These are phyloP conservation scores for Rhopilema esculentum DNA, from an alignment of 30 jellyfish, hydroid and myxozoan species.

Conservation along the genomic window DNA sequence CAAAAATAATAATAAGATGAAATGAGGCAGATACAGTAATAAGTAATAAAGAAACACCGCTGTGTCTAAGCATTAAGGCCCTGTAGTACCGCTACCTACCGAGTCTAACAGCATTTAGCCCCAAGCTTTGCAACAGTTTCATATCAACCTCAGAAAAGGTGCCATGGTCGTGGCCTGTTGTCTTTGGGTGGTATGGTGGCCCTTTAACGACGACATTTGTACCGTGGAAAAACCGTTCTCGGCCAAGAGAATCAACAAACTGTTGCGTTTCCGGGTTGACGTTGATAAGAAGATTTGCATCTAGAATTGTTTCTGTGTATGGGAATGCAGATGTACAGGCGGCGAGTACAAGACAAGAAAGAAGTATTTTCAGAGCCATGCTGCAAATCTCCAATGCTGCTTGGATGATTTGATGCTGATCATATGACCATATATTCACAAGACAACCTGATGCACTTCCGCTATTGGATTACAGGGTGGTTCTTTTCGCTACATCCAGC, in stretches of 20 bases:
- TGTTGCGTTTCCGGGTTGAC: slow-evolving; percentile 90
- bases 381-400: neutral
- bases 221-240: slow-evolving; percentile 95
- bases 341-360: neutral
- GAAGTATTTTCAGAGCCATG: neutral
- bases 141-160: slow-evolving; percentile 90
- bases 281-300: slow-evolving; percentile 60
- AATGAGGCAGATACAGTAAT: too few relatives aligned
- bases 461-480: neutral
- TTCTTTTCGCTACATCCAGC: too few relatives aligned
- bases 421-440: neutral
- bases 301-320: slow-evolving; percentile 1
- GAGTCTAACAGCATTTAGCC: slow-evolving; percentile 85
- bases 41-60: too few relatives aligned
- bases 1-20: too few relatives aligned
- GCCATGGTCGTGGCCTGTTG: slow-evolving; percentile 65
- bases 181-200: slow-evolving; percentile 88
- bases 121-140: slow-evolving; percentile 82
- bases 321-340: neutral
- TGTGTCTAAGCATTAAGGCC: too few relatives aligned
- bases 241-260: slow-evolving; percentile 79
- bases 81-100: too few relatives aligned
- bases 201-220: slow-evolving; percentile 92
- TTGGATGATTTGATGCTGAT: neutral
- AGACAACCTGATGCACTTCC: neutral